A percentile compares a stretch with the other conserved stretches of the same genome.
Conservation (phyloP, 2,888 invertebrate genomes). For the Belgica antarctica region DNA sequence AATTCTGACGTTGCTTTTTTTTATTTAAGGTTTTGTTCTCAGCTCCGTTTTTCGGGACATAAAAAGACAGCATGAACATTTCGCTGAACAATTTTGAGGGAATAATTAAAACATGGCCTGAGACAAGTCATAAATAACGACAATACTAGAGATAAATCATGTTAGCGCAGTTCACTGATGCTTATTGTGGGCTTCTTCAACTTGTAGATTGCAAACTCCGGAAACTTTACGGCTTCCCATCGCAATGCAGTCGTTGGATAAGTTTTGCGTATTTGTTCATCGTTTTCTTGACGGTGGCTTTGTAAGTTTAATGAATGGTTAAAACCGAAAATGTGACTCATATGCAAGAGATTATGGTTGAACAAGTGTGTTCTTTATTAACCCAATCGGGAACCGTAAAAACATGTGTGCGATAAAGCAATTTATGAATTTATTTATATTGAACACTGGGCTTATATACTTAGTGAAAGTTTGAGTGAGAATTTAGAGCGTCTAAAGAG, state of each 20-base stretch:
- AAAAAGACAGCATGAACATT: conserved; percentile 30
- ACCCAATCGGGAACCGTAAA: conserved; percentile 32
- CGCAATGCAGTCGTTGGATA: too few species aligned
- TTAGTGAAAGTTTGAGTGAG: not conserved
- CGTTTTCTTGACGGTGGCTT: not conserved
- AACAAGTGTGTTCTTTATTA: conserved; percentile 21
- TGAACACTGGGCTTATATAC: not conserved
- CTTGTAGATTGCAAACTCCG: conserved; percentile 1
- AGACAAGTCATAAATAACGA: conserved; percentile 18
- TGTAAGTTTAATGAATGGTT: not conserved
- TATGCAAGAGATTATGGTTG: not conserved
- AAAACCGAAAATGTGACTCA: not conserved
- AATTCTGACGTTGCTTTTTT: not conserved
- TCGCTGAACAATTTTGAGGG: not conserved
- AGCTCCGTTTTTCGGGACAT: conserved; percentile 9
- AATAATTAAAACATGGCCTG: conserved; percentile 36
- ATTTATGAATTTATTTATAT: conserved; percentile 32
- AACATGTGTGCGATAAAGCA: conserved; percentile 9
- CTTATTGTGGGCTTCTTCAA: conserved; percentile 4
- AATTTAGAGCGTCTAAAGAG: conserved; percentile 32
- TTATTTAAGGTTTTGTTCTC: not conserved
- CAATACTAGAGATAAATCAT: conserved; percentile 20
- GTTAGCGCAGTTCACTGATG: not conserved
- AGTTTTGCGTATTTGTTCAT: conserved; percentile 8
- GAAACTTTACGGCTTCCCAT: not conserved